Conservation (phyloP, 2,888 invertebrate species). For the Melikaiella ostensackeni region DNA sequence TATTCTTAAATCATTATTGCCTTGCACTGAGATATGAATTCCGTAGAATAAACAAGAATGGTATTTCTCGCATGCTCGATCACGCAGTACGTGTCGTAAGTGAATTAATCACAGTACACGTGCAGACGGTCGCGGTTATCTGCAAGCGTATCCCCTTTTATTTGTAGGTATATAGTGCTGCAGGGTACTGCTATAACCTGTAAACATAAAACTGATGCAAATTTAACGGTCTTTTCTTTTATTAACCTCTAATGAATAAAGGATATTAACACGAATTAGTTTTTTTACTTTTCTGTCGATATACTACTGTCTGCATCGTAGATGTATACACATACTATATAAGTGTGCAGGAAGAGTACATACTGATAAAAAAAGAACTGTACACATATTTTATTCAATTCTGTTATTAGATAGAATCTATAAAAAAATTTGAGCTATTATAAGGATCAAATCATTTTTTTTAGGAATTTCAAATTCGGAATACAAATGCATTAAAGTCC, state of each 20-base stretch:
- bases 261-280: background rate
- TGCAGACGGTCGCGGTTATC: conserved; percentile 53
- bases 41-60: conserved; percentile 39
- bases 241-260: conserved; percentile 1
- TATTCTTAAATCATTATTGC: conserved; percentile 39
- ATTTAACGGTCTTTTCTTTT: background rate
- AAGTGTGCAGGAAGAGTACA: no score
- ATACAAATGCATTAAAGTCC: no score
- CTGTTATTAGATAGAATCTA: no score
- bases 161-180: background rate
- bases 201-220: conserved; percentile 5
- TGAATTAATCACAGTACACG: conserved; percentile 53
- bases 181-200: background rate
- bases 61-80: conserved; percentile 46
- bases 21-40: conserved; percentile 40
- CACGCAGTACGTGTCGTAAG: conserved; percentile 52
- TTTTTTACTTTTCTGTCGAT: background rate
- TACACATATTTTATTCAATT: no score
- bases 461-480: no score
- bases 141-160: conserved; percentile 19
- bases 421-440: no score
- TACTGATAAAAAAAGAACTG: no score
- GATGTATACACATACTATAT: no score
- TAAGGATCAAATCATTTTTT: no score
- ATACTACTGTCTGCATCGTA: no score